Percentiles rank a stretch among this genome's conserved stretches.
Conservation (phyloP, 2,888 invertebrate species). For the Cylloceria caligata region DNA sequence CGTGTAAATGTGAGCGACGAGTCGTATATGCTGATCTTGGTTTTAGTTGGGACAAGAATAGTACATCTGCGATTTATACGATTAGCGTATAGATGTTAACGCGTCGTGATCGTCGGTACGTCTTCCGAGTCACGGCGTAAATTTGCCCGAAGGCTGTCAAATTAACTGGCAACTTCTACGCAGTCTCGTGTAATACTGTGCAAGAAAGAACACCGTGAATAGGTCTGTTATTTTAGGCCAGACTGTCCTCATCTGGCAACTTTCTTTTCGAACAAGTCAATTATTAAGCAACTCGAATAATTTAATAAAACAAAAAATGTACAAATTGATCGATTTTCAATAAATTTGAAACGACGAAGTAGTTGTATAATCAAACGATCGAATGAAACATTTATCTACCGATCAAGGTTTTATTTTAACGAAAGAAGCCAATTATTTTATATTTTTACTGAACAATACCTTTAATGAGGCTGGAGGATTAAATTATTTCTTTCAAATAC, state of each 20-base stretch:
- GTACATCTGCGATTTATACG: constrained; percentile 61
- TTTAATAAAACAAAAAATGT: neutral
- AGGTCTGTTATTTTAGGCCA: neutral
- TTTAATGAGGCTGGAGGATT: too few relatives aligned
- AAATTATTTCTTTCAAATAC: too few relatives aligned
- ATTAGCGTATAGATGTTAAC: constrained; percentile 33
- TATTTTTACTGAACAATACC: too few relatives aligned
- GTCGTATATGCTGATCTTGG: neutral
- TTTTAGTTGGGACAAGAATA: constrained; percentile 28
- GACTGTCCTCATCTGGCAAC: neutral
- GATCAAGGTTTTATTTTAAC: too few relatives aligned
- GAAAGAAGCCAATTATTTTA: too few relatives aligned
- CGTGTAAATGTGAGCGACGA: constrained; percentile 12
- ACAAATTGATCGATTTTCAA: neutral
- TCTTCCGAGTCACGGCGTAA: constrained; percentile 78
- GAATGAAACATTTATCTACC: too few relatives aligned
- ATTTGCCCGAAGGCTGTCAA: constrained; percentile 77
- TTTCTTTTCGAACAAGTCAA: neutral
- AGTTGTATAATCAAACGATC: neutral
- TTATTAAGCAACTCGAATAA: neutral
- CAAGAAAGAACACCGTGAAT: constrained; percentile 8
- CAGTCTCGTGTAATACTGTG: constrained; percentile 34
- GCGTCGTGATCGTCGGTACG: constrained; percentile 33
- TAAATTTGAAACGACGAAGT: neutral
- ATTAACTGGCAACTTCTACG: constrained; percentile 60